Conservation (phyloP, 2,113 vertebrate genomes). For the Bufo bufo region DNA sequence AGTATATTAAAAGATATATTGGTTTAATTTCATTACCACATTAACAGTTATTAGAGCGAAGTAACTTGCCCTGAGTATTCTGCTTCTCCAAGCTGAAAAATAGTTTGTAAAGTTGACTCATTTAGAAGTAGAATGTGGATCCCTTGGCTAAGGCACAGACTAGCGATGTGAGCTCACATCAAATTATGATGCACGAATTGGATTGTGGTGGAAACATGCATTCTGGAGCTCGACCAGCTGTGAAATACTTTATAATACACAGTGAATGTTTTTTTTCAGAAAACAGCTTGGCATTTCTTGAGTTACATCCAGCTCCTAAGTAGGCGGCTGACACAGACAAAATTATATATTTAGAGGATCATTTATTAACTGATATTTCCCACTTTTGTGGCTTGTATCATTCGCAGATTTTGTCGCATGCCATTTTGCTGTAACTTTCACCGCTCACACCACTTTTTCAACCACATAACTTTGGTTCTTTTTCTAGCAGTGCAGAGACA, state of each 20-base stretch:
- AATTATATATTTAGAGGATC: constrained; percentile 8
- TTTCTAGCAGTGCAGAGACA: too few relatives aligned
- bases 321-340: constrained; percentile 21
- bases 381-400: too few relatives aligned
- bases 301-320: constrained; percentile 10
- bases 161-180: neutral
- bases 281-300: neutral
- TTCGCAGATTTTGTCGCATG: too few relatives aligned
- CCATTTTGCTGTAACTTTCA: too few relatives aligned
- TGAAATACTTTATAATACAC: neutral
- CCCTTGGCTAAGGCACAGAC: neutral
- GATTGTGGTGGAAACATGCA: neutral
- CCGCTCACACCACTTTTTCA: too few relatives aligned
- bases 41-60: constrained; percentile 1
- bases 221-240: neutral
- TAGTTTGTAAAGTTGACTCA: neutral
- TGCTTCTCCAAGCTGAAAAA: neutral
- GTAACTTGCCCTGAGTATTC: neutral
- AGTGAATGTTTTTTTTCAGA: neutral
- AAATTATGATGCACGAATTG: neutral
- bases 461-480: too few relatives aligned
- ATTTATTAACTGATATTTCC: too few relatives aligned
- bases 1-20: neutral
- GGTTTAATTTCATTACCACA: constrained; percentile 7
- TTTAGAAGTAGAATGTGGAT: neutral